phyloP scores from a whole-genome alignment of 2,113 vertebrate genomes.

The Nyctibius bracteatus region DNA sequence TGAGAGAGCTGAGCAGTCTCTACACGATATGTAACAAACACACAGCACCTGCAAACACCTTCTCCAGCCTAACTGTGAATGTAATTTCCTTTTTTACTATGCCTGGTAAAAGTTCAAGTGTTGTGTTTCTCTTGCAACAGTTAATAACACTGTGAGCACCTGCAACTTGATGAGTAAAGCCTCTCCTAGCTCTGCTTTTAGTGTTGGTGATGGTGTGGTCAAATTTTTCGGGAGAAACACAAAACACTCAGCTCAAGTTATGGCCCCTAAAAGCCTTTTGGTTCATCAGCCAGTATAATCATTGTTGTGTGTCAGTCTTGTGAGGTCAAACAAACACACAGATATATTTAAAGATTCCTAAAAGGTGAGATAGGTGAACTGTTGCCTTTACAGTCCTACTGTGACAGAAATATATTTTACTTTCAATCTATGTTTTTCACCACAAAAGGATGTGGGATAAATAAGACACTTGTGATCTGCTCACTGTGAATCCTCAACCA shows the following conservation, averaged over 20 bases:
- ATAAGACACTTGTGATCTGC: not conserved
- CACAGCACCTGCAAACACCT: not conserved
- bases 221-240: not conserved
- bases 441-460: not conserved
- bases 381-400: not conserved
- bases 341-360: not conserved
- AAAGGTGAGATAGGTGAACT: not conserved
- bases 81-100: not conserved
- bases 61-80: not conserved
- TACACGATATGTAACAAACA: not conserved
- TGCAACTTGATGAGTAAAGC: not conserved
- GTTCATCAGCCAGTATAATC: not conserved
- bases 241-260: not conserved
- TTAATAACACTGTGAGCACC: not conserved
- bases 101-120: not conserved
- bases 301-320: not conserved
- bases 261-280: not conserved
- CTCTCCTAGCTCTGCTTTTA: not conserved
- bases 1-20: not conserved
- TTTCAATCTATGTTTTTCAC: not conserved
- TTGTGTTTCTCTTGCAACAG: not conserved
- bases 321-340: not conserved
- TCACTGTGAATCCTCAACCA: not conserved
- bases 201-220: not conserved
- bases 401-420: not conserved